Percentiles rank a stretch among this genome's conserved stretches.
Conservation (phyloP, 2,888 invertebrate genomes). For the Tromatobia lineatoria region DNA sequence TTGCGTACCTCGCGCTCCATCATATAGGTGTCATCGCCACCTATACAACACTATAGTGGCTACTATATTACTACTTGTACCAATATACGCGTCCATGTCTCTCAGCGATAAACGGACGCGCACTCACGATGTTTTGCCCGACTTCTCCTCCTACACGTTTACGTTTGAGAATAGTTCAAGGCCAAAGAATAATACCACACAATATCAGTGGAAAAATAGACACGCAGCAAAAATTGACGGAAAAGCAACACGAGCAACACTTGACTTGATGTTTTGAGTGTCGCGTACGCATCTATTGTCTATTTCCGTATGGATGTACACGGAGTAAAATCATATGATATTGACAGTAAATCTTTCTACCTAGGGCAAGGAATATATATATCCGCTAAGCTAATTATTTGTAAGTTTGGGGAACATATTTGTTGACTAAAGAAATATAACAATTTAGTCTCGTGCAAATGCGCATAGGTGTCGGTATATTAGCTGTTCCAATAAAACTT, state of each 20-base stretch:
- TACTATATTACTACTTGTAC: constrained; percentile 25
- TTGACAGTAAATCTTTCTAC: too few species aligned
- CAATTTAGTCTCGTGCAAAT: too few species aligned
- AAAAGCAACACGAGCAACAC: background rate
- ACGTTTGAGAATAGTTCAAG: constrained; percentile 68
- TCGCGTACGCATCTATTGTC: background rate
- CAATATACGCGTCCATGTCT: constrained; percentile 11
- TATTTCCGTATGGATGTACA: too few species aligned
- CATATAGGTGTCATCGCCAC: background rate
- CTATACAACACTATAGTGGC: background rate
- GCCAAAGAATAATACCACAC: constrained; percentile 58
- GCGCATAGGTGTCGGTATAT: too few species aligned
- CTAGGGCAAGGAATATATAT: too few species aligned
- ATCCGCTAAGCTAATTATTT: too few species aligned
- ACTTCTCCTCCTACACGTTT: constrained; percentile 40
- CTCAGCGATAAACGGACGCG: constrained; percentile 42
- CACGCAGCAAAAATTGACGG: constrained; percentile 17
- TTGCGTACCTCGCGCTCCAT: background rate
- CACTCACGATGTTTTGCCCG: constrained; percentile 27
- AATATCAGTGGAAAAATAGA: constrained; percentile 38
- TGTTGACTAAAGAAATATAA: too few species aligned
- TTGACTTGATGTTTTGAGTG: background rate
- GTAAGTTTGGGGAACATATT: too few species aligned
- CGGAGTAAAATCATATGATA: too few species aligned
- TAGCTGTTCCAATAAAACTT: too few species aligned